Evolutionary conservation across 2,888 invertebrate species (phyloP).

Genomic region (Machimus rusticus): DNA sequence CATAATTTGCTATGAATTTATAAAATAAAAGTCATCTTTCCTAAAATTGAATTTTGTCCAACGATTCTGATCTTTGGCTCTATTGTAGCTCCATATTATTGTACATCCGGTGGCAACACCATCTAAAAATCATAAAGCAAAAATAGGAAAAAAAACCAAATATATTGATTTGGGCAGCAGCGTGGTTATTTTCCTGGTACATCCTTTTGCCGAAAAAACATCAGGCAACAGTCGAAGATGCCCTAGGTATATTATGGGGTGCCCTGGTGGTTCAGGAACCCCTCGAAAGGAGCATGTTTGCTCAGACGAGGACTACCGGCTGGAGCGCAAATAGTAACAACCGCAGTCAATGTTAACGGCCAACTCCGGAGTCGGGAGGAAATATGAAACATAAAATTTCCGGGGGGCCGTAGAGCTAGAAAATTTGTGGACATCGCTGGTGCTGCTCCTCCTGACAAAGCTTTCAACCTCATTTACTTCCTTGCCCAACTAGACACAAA

Average conservation of each 20-base stretch:
- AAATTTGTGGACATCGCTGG: conserved; percentile 33
- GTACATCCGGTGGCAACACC: neutral
- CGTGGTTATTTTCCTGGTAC: conserved; percentile 19
- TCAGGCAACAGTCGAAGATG: neutral
- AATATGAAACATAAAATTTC: conserved; percentile 20
- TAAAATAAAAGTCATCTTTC: too few relatives aligned
- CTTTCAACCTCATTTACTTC: conserved; percentile 35
- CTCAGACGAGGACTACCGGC: conserved; percentile 8
- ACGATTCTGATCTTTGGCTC: neutral
- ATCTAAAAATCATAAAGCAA: neutral
- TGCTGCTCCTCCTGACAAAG: neutral
- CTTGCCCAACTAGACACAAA: conserved; percentile 16
- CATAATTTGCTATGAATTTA: too few relatives aligned
- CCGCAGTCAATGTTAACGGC: conserved; percentile 25
- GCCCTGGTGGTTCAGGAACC: neutral
- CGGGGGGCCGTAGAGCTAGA: neutral
- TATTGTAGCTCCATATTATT: neutral
- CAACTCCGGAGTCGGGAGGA: neutral
- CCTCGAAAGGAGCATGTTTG: neutral
- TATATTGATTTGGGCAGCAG: conserved; percentile 44
- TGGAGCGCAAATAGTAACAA: neutral
- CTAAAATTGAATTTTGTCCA: neutral
- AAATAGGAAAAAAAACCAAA: conserved; percentile 29
- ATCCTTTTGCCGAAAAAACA: conserved; percentile 34
- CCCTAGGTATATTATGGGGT: neutral